Evolutionary conservation across 2,113 vertebrate species (phyloP), one percentile per base, ranked within the genome.

Genomic region (Lasiurus borealis): DNA sequence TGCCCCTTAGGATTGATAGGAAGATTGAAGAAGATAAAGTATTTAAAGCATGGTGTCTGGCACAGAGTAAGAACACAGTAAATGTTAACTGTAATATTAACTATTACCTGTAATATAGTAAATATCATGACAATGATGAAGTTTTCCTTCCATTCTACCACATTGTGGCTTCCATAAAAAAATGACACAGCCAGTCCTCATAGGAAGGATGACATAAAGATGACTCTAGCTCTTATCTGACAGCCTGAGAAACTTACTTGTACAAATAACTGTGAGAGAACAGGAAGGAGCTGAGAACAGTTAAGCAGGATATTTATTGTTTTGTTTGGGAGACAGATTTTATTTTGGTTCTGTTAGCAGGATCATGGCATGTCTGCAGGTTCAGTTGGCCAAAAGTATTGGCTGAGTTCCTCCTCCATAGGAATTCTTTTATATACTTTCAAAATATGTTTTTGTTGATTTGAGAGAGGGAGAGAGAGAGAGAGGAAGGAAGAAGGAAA

Each of bases 301-400:
- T 57, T 84, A 62, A 69, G 54, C 31, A 19, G 73, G 75, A 36
- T 52, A 72, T 40, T 48, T 75, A 57, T 64, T 77, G 36, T 87
- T 90, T 82, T 36, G 18, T 62, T 83, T 69, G 18, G 4, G 69
- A n/a, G 34, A n/a, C 4, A 36, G 68, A 57, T n/a, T 92, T 95
- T 64, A 31, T 94, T 95, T 96, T 82, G 72, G 19, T 85, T 90
- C 84, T 83, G 48, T 73, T 87, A 50, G 77, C n/a, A 66, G 23
- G 34, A 64, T 91, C 36, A 76, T 92, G 46, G 81, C 57, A 76
- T 62, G 14, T 76, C 81, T 93, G 19, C 31, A 89, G 23, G 27
- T 90, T 92, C 52, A 14, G 18, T 36, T 77, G 80, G 52, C 71
- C 34, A 36, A 72, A 31, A 71, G 88, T 57, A 72, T 31, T 89